These are phyloP conservation scores for Coecobrya sp. DNA, from an alignment of 2,888 invertebrate species.

Conservation along the genomic window DNA sequence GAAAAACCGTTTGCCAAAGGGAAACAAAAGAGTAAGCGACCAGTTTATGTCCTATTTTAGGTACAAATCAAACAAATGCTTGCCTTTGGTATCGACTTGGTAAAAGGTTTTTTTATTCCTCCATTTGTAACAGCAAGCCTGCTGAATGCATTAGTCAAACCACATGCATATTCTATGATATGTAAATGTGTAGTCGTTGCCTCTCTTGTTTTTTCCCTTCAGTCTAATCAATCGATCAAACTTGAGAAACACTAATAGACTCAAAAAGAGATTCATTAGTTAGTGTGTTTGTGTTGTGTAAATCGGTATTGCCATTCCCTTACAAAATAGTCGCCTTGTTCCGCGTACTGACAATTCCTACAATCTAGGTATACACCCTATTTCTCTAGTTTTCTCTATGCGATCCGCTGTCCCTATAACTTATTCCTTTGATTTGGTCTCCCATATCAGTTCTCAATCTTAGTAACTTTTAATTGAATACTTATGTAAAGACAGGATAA, in stretches of 20 bases:
- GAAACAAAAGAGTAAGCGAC: background rate
- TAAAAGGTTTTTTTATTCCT: background rate
- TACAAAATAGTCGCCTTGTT: background rate
- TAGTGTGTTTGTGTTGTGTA: slow-evolving; percentile 16
- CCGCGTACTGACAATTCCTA: background rate
- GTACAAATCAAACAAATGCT: slow-evolving; percentile 57
- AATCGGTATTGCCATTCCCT: background rate
- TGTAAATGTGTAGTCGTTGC: slow-evolving; percentile 56
- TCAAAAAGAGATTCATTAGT: slow-evolving; percentile 59
- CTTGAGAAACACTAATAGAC: slow-evolving; percentile 73
- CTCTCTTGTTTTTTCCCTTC: slow-evolving; percentile 1
- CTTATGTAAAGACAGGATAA: slow-evolving; percentile 62
- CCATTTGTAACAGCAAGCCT: slow-evolving; percentile 17
- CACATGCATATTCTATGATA: slow-evolving; percentile 55
- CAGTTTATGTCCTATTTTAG: slow-evolving; percentile 64
- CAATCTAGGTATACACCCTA: slow-evolving; percentile 47
- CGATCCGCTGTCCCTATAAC: background rate
- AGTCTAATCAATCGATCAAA: slow-evolving; percentile 78
- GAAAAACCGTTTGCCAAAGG: slow-evolving; percentile 10
- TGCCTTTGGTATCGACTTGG: slow-evolving; percentile 39
- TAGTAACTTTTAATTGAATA: slow-evolving; percentile 73
- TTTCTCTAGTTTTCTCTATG: slow-evolving; percentile 10
- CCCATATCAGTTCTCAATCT: slow-evolving; percentile 71
- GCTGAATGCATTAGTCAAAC: background rate
- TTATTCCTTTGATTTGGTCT: background rate